Evolutionary conservation across 2,888 invertebrate genomes (phyloP), one percentile per base, ranked within the genome.

Genomic region (Chesias legatella): DNA sequence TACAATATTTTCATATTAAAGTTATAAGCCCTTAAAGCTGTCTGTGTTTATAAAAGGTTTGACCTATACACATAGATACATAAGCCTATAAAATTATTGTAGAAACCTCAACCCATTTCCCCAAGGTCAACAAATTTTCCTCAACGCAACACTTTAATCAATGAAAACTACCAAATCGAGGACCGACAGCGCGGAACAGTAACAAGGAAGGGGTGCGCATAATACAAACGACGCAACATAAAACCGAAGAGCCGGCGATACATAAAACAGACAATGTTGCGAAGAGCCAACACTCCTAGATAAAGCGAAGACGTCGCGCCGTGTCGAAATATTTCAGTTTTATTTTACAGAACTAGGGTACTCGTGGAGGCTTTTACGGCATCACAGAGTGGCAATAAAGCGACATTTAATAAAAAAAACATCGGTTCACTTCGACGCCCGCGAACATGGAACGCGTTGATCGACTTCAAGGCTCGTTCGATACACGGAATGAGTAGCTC

Each of bases 261-360:
- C 71, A 78, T 77, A 77, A 78, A 76, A 74, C 62, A 67, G 67
- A 73, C 73, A 75, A 64, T 71, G 71, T 76, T 62, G 62, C 66
- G 55, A 63, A 67, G 61, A 53, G 54, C 58, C 61, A 56, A 60
- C 64, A 73, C 73, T 73, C 51, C 62, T 62, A 71, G 72, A 73
- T 72, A 77, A 71, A 68, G 61, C 60, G 50, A 50, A 64, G 63
- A 68, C 67, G 63, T 34, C 41, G 25, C 20, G n/a, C 27, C 54
- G 55, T 53, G 56, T 56, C 59, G 58, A 68, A 73, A 75, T 67
- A 70, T 69, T 73, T 64, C 56, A 67, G 63, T 70, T 75, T 78
- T 74, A 74, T 77, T 77, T 74, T 64, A 73, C 67, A 71, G 67
- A 79, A 77, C 66, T 71, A 69, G 52, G 62, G 65, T 65, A 62